Base-by-base conservation (phyloP, 2,113 vertebrate genomes). In the Sorex araneus region DNA sequence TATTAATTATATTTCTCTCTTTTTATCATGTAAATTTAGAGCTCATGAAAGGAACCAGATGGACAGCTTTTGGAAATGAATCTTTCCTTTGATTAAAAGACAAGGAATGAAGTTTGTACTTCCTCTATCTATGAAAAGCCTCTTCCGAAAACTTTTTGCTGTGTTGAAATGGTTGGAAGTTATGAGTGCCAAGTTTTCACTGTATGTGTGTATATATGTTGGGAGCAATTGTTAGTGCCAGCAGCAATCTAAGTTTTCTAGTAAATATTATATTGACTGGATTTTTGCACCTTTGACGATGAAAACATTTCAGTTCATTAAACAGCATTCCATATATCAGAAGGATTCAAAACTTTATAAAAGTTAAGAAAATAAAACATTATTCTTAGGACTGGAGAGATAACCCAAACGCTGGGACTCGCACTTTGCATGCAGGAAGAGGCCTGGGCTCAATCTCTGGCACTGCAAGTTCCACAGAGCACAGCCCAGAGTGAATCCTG, bases 21-120 rank as follows among this genome's bases (percentile, higher is more conserved):
- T 95, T 95, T 97, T 94, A 40, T 69, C 43, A 84, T 94, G 64
- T 96, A 96, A 97, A 89, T 97, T 96, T 93, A 97, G 77, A 92
- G 87, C 93, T 95, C 66, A 32, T 89, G 67, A 94, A 96, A 93
- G 36, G 84, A 60, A 78, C 84, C 94, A 97, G 93, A 94, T 88
- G 89, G 93, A 91, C 77, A 95, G 84, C 32, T 85, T 95, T 89
- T 76, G 25, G 86, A 95, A 90, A 84, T 81, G 57, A 95, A 95
- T 73, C 32, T 69, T 93, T 50, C 66, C 60, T 95, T 89, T 96
- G 90, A 94, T 75, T 75, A 94, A 74, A 94, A 90, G 64, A 94
- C 27, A 93, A 87, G 57, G n/a, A 83, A 84, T 45, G 87, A 88
- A 85, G 74, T 92, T 88, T 92, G 84, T 86, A n/a, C 45, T 50